phyloP scores from a whole-genome alignment of 37 sponge, comb jelly and placozoan species.

The Hormiphora californensis region DNA sequence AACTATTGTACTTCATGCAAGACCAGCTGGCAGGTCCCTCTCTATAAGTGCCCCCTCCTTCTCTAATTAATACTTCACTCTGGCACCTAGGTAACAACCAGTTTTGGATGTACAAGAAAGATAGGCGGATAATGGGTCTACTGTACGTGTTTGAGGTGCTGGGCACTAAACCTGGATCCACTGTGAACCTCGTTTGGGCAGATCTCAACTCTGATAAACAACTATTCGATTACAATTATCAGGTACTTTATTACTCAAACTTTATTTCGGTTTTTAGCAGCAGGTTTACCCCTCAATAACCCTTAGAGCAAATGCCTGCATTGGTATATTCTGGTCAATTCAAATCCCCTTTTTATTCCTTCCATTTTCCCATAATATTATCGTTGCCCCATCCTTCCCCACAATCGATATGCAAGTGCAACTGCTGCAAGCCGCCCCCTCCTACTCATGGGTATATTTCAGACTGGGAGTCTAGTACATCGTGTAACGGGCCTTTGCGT shows the following conservation, averaged over 20 bases:
- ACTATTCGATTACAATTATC: not conserved
- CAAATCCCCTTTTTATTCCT: no score
- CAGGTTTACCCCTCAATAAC: no score
- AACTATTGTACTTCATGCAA: no score
- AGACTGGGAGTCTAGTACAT: not conserved
- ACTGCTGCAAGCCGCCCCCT: not conserved
- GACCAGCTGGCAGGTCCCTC: no score
- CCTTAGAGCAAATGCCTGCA: no score
- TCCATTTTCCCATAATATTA: no score
- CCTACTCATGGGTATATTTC: not conserved
- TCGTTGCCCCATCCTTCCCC: no score
- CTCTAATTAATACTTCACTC: no score
- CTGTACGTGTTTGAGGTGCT: conserved; percentile 23
- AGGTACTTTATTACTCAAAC: no score
- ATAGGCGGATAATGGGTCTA: not conserved
- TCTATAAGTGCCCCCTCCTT: not conserved
- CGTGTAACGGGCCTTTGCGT: not conserved
- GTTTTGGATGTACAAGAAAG: conserved; percentile 42
- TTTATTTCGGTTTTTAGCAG: no score
- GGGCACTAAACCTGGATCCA: not conserved
- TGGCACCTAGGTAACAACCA: conserved; percentile 29
- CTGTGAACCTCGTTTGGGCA: not conserved
- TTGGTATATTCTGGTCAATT: no score
- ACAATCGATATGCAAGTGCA: not conserved
- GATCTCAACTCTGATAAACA: not conserved